These are phyloP conservation scores for Capreolus pygargus DNA, from an alignment of 2,113 vertebrate species.

Conservation along the genomic window DNA sequence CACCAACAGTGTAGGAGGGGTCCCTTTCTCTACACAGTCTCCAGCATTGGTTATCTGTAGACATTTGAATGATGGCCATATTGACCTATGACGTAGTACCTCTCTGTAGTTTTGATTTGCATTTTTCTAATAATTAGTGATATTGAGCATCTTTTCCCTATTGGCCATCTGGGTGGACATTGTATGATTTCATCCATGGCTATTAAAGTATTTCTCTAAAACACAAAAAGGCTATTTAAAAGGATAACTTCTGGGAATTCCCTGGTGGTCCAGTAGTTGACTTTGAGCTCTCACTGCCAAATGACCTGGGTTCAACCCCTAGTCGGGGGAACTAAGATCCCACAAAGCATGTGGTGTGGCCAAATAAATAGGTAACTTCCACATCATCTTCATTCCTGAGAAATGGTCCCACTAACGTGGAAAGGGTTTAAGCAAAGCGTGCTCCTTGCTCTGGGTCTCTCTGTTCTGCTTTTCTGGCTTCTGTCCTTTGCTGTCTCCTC, in stretches of 20 bases:
- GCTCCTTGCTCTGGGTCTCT: neutral
- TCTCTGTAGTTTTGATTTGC: neutral
- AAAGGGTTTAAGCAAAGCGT: accelerated
- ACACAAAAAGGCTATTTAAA: neutral
- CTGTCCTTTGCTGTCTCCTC: neutral
- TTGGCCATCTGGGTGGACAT: neutral
- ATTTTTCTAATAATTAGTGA: neutral
- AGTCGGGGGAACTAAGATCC: neutral
- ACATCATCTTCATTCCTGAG: neutral
- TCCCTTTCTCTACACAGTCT: neutral
- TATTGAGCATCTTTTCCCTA: neutral
- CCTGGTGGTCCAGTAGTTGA: neutral
- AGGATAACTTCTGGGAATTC: neutral
- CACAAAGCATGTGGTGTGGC: neutral
- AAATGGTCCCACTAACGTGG: neutral
- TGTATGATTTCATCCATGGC: no score
- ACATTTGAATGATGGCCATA: neutral
- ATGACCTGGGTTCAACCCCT: neutral
- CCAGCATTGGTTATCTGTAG: neutral
- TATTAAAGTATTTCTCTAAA: neutral
- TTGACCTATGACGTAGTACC: neutral
- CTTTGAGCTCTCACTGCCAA: neutral
- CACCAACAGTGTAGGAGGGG: neutral
- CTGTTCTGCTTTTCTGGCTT: neutral
- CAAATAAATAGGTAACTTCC: neutral